A percentile compares a stretch with the other conserved stretches of the same genome.
phyloP scores from a whole-genome alignment of 2,113 vertebrate genomes.

The Etheostoma spectabile region DNA sequence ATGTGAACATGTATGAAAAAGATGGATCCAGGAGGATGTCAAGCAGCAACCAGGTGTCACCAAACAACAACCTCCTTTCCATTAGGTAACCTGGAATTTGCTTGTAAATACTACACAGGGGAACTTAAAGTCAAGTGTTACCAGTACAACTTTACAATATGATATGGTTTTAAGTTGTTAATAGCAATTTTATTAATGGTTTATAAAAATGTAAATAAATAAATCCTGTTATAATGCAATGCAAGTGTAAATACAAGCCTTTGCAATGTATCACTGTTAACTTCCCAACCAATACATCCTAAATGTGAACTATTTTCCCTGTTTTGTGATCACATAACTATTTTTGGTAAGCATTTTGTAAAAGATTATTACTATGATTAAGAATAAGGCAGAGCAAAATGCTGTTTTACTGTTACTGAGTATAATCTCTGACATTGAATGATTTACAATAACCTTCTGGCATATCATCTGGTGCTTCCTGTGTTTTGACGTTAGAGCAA shows the following conservation, averaged over 20 bases:
- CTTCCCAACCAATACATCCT: neutral
- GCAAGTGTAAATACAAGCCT: conserved; percentile 9
- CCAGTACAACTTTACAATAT: neutral
- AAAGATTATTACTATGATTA: too few relatives aligned
- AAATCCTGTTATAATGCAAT: neutral
- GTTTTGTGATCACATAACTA: neutral
- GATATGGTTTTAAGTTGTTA: neutral
- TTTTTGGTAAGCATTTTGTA: neutral
- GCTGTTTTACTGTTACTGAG: too few relatives aligned
- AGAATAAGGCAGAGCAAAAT: too few relatives aligned
- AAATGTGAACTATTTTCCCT: neutral
- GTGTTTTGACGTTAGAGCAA: too few relatives aligned
- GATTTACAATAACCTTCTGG: too few relatives aligned
- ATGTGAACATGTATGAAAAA: too few relatives aligned
- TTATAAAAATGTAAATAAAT: conserved; percentile 9
- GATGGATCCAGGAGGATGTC: too few relatives aligned
- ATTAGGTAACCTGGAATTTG: too few relatives aligned
- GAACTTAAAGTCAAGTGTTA: neutral
- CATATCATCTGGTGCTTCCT: too few relatives aligned
- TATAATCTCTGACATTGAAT: too few relatives aligned
- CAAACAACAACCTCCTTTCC: too few relatives aligned
- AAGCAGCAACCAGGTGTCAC: too few relatives aligned
- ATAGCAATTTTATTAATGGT: neutral
- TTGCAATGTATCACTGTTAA: neutral
- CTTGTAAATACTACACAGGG: neutral